phyloP scores from a whole-genome alignment of 2,113 vertebrate genomes.

The Motacilla alba region DNA sequence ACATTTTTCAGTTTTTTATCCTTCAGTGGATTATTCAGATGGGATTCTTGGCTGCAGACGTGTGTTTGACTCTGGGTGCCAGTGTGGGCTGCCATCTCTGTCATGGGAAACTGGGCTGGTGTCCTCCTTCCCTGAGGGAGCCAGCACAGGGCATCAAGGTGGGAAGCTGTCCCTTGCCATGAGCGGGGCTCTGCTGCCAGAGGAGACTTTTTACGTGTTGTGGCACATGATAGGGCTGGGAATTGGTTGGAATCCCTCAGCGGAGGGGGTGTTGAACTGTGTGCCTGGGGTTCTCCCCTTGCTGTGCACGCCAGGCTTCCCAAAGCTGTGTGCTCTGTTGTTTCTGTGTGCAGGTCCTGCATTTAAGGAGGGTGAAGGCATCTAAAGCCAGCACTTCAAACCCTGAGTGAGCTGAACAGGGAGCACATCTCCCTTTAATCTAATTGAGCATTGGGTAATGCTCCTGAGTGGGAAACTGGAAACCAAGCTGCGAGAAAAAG shows the following conservation, averaged over 20 bases:
- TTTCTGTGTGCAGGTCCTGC: not conserved
- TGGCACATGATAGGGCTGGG: not conserved
- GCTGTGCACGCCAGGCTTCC: not conserved
- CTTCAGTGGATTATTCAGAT: slow-evolving; percentile 35
- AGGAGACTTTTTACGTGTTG: not conserved
- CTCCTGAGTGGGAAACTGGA: not conserved
- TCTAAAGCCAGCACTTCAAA: not conserved
- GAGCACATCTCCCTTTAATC: not conserved
- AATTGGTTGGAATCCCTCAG: not conserved
- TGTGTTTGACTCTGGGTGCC: not conserved
- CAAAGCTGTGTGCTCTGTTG: not conserved
- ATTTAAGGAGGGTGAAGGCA: not conserved
- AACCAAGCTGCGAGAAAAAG: not conserved
- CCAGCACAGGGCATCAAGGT: not conserved
- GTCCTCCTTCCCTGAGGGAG: not conserved
- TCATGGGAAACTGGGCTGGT: not conserved
- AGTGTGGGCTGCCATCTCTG: not conserved
- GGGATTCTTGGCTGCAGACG: not conserved
- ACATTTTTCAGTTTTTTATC: slow-evolving; percentile 1
- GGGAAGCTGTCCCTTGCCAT: not conserved
- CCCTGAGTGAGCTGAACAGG: not conserved
- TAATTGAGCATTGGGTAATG: not conserved
- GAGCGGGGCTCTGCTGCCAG: not conserved
- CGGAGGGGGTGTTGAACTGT: not conserved
- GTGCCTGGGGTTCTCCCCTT: not conserved